These are phyloP conservation scores for Arothron firmamentum DNA, from an alignment of 2,113 vertebrate genomes.

Conservation along the genomic window DNA sequence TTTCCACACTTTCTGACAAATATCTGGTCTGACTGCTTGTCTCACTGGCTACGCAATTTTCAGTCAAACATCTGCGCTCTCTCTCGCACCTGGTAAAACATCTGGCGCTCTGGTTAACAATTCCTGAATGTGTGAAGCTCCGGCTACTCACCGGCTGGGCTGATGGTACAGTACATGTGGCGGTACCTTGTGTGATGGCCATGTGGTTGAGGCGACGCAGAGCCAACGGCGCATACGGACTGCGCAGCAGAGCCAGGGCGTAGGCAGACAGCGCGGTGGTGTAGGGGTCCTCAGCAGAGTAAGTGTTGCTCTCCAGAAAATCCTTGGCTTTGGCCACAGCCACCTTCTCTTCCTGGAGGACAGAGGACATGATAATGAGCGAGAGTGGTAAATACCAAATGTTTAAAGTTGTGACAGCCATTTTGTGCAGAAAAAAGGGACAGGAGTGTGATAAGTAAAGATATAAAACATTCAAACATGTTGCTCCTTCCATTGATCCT, in stretches of 20 bases:
- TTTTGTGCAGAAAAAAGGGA: constrained; percentile 16
- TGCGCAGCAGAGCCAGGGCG: constrained; percentile 81
- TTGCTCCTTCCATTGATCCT: too few species aligned
- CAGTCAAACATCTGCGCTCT: constrained; percentile 10
- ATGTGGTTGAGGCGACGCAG: constrained; percentile 85
- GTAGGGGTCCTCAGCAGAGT: constrained; percentile 86
- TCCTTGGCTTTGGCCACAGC: constrained; percentile 82
- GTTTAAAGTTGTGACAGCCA: neutral
- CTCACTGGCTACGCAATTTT: neutral
- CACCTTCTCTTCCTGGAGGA: constrained; percentile 79
- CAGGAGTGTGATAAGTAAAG: constrained; percentile 35
- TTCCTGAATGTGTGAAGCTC: constrained; percentile 1
- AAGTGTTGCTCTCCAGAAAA: constrained; percentile 84
- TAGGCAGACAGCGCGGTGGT: constrained; percentile 84
- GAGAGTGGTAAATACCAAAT: neutral
- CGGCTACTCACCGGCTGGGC: neutral
- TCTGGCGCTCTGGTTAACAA: constrained; percentile 6
- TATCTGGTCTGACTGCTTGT: neutral
- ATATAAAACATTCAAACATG: constrained; percentile 5
- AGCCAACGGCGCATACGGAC: constrained; percentile 70
- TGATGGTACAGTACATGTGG: neutral
- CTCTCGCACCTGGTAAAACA: constrained; percentile 4
- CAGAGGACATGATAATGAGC: constrained; percentile 7
- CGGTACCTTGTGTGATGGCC: constrained; percentile 86
- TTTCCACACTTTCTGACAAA: constrained; percentile 1